These are phyloP conservation scores for Synergus japonicus DNA, from an alignment of 2,888 invertebrate genomes.

Conservation along the genomic window DNA sequence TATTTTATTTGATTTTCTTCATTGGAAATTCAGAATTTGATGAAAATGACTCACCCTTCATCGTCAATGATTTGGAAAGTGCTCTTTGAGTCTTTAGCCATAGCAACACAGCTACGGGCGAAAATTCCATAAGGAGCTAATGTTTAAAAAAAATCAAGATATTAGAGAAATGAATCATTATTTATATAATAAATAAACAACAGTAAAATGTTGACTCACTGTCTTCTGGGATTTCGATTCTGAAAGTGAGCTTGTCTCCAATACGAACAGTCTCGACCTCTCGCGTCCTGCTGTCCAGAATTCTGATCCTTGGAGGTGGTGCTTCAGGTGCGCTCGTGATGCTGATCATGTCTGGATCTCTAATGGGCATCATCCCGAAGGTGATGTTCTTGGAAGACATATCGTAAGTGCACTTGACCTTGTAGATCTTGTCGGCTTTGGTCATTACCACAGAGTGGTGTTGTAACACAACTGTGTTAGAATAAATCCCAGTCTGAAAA, in stretches of 20 bases:
- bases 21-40: not conserved
- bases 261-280: slow-evolving; percentile 97
- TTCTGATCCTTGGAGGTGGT: slow-evolving; percentile 94
- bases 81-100: slow-evolving; percentile 97
- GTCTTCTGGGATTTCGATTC: slow-evolving; percentile 97
- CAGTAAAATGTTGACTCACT: slow-evolving; percentile 82
- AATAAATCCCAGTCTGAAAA: slow-evolving; percentile 92
- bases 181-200: not conserved
- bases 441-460: slow-evolving; percentile 98
- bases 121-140: slow-evolving; percentile 97
- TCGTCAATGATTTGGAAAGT: slow-evolving; percentile 98
- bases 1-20: not conserved
- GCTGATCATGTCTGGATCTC: slow-evolving; percentile 97
- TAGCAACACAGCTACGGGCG: slow-evolving; percentile 96
- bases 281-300: slow-evolving; percentile 89
- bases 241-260: slow-evolving; percentile 95
- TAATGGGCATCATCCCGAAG: slow-evolving; percentile 98
- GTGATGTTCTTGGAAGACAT: slow-evolving; percentile 98
- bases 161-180: not conserved
- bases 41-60: slow-evolving; percentile 83
- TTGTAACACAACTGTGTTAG: slow-evolving; percentile 95
- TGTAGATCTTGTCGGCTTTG: slow-evolving; percentile 97
- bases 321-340: slow-evolving; percentile 97
- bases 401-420: slow-evolving; percentile 97
- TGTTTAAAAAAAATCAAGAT: slow-evolving; percentile 60